A percentile compares a stretch with the other conserved stretches of the same genome.
Evolutionary conservation across 2,113 vertebrate genomes (phyloP).

Genomic region (Aegithalos caudatus): DNA sequence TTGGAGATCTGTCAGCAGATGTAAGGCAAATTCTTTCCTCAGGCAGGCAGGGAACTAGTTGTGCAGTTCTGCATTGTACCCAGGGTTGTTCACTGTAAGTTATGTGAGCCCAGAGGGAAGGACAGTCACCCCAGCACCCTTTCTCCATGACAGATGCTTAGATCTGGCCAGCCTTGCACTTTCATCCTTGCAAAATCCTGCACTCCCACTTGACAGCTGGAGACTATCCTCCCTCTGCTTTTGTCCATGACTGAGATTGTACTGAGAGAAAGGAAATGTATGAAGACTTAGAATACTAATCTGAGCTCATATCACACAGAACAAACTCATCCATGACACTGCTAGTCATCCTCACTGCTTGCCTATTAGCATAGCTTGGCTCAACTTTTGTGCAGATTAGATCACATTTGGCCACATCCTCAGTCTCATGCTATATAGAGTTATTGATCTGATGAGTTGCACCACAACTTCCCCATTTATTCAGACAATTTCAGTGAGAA

Average conservation of each 20-base stretch:
- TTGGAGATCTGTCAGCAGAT: neutral
- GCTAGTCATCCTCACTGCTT: neutral
- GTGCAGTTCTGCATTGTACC: neutral
- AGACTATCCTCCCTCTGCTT: neutral
- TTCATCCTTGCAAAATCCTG: neutral
- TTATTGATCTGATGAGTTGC: neutral
- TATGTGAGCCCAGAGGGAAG: rapidly evolving
- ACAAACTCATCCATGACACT: neutral
- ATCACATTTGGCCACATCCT: neutral
- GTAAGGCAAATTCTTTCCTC: neutral
- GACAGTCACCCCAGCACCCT: neutral
- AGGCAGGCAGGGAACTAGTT: neutral
- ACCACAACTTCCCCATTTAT: neutral
- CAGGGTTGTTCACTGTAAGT: neutral
- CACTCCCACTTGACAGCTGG: neutral
- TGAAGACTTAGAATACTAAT: neutral
- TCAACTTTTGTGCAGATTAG: neutral
- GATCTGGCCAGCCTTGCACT: neutral
- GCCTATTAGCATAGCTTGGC: neutral
- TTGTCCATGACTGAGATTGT: neutral
- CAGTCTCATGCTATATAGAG: neutral
- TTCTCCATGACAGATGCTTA: neutral
- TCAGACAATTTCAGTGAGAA: neutral
- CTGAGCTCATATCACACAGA: neutral
- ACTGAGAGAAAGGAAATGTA: neutral